Conservation (phyloP, 2,113 vertebrate species). For the Ellobius talpinus region DNA sequence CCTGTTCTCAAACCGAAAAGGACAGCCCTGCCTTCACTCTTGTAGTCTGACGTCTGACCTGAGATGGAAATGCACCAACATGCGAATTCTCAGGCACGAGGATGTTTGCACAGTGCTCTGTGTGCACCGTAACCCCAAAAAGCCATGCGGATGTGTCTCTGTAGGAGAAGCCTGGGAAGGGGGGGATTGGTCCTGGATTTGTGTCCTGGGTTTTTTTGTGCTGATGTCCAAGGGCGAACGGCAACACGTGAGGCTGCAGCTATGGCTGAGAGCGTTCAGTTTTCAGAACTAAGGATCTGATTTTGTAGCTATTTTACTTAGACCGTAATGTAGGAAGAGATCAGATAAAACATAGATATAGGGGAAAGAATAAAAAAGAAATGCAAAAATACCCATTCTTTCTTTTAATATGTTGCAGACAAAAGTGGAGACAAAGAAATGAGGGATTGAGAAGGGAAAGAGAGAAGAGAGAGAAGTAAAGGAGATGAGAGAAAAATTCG, state of each 20-base stretch:
- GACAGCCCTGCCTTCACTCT: neutral
- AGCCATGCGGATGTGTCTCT: neutral
- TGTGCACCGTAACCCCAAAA: neutral
- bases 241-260: too few species aligned
- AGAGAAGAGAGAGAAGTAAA: neutral
- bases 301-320: neutral
- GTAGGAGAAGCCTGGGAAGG: too few species aligned
- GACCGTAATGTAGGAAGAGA: neutral
- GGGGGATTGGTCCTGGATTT: too few species aligned
- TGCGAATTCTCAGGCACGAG: neutral
- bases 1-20: neutral
- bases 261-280: fast-evolving
- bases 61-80: neutral
- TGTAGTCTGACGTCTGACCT: neutral
- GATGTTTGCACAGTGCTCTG: neutral
- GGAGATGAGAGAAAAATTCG: neutral
- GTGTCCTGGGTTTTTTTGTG: neutral
- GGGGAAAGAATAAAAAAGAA: neutral
- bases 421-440: too few species aligned
- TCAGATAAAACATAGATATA: neutral
- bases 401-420: neutral
- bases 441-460: neutral
- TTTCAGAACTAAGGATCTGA: neutral
- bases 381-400: neutral
- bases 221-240: neutral